These are phyloP conservation scores for Siniperca knerii DNA, from an alignment of 2,113 vertebrate species.

Conservation along the genomic window DNA sequence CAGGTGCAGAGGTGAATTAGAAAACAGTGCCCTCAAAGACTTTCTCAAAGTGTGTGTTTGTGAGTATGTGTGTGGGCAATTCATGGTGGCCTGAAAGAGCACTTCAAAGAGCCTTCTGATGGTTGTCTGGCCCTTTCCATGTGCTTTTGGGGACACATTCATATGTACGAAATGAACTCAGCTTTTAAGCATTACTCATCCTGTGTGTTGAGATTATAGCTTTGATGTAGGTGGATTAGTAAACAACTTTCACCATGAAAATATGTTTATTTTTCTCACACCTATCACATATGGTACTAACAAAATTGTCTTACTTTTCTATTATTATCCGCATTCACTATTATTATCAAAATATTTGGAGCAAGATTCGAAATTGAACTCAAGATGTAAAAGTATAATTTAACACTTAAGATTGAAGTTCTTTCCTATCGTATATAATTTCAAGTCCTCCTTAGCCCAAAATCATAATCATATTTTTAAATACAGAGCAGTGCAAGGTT, in stretches of 20 bases:
- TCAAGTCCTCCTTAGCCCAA: not conserved
- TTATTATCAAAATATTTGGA: constrained; percentile 11
- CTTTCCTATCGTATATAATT: not conserved
- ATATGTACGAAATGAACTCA: constrained; percentile 56
- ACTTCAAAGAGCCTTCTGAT: constrained; percentile 75
- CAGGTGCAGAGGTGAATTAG: constrained; percentile 84
- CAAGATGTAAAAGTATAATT: not conserved
- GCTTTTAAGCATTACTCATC: constrained; percentile 72
- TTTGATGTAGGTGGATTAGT: constrained; percentile 38
- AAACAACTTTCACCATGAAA: constrained; percentile 57
- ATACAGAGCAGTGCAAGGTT: constrained; percentile 12
- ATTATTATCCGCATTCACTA: not conserved
- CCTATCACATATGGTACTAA: not conserved
- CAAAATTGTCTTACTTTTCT: not conserved
- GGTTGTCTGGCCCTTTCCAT: constrained; percentile 64
- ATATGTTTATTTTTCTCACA: not conserved
- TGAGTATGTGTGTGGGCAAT: constrained; percentile 71
- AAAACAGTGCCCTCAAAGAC: constrained; percentile 82
- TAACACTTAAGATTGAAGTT: not conserved
- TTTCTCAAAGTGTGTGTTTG: constrained; percentile 76
- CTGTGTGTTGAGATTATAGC: constrained; percentile 27
- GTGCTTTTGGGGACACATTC: constrained; percentile 66
- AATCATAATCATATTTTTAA: not conserved
- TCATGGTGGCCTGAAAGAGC: constrained; percentile 70
- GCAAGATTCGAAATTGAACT: not conserved